Evolutionary conservation across 2,888 invertebrate species (phyloP), one percentile per base, ranked within the genome.

Genomic region (Ceriagrion tenellum): DNA sequence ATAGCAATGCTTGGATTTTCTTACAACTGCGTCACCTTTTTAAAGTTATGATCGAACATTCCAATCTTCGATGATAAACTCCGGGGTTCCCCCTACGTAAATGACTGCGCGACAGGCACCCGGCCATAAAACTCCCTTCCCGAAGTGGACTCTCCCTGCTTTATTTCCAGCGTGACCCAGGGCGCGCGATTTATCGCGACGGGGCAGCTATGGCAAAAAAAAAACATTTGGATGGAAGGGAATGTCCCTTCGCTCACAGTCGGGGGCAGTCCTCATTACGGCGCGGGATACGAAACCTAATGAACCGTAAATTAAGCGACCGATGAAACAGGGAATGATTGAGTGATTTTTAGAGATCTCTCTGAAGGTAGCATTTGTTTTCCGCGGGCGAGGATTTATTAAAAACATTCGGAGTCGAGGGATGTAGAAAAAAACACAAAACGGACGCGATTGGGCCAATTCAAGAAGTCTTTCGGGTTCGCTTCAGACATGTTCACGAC

Each of bases 251-350:
- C 59, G 8, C 47, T 88, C 88, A 56, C 90, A 30, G 35, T 55
- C 23, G 90, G 56, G 90, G 56, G 90, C 56, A 56, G 35, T 40
- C 59, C 63, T 91, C 63, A 59, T 91, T 91, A 91, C 91, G 23
- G 26, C 35, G 23, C 30, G 59, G 59, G n/a, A 91, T 59, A 40
- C 91, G 40, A 23, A 26, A 40, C 35, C 63, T 91, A 91, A 91
- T 91, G 91, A 91, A 91, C 91, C 91, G 91, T 20, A 91, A 91
- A 91, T 91, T 91, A 91, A 59, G 63, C 18, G 91, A 59, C 40
- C 91, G 91, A 26, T 69, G 91, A 91, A 91, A 63, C 91, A 40
- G 63, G 40, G 91, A 91, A 91, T 59, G 91, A 91, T 40, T 63
- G 63, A 59, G 35, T 91, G 63, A 91, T 91, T 91, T 59, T 23